Evolutionary conservation across 2,888 invertebrate genomes (phyloP).

Genomic region (Stenichneumon culpator): DNA sequence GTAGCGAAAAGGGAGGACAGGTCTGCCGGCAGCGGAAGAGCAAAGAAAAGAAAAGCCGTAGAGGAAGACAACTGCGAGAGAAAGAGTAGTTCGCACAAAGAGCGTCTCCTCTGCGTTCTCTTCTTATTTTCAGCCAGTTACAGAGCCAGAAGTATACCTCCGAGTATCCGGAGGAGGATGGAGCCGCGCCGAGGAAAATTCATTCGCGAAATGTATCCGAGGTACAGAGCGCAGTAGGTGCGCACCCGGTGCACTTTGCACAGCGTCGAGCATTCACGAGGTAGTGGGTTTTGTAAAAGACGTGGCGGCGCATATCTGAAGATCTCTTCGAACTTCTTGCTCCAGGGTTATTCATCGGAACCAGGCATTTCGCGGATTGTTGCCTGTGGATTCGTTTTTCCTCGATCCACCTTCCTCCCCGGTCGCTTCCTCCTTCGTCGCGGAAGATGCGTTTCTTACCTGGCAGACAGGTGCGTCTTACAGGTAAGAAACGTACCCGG

Average conservation of each 20-base stretch:
- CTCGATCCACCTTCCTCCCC: conserved; percentile 21
- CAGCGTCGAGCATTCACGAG: background rate
- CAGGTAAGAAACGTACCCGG: conserved; percentile 20
- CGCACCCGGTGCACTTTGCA: conserved; percentile 28
- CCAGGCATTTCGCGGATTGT: conserved; percentile 8
- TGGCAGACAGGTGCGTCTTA: conserved; percentile 37
- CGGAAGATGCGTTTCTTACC: conserved; percentile 45
- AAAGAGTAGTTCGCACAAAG: conserved; percentile 50
- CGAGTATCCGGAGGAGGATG: background rate
- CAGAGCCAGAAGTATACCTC: conserved; percentile 25
- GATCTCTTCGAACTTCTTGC: conserved; percentile 18
- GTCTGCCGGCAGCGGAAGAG: conserved; percentile 4
- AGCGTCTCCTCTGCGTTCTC: conserved; percentile 25
- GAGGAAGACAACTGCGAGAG: background rate
- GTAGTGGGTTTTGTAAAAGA: conserved; percentile 1
- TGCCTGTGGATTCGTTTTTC: background rate
- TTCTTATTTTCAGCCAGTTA: conserved; percentile 33
- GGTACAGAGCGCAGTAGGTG: background rate
- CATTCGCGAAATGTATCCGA: conserved; percentile 21
- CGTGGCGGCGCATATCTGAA: conserved; percentile 31
- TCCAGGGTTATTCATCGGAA: conserved; percentile 17
- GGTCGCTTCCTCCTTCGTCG: background rate
- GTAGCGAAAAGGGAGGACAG: conserved; percentile 9
- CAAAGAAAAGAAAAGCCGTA: conserved; percentile 16
- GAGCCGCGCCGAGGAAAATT: conserved; percentile 16